Evolutionary conservation across 2,113 vertebrate genomes (phyloP).

Genomic region (Tragelaphus scriptus): DNA sequence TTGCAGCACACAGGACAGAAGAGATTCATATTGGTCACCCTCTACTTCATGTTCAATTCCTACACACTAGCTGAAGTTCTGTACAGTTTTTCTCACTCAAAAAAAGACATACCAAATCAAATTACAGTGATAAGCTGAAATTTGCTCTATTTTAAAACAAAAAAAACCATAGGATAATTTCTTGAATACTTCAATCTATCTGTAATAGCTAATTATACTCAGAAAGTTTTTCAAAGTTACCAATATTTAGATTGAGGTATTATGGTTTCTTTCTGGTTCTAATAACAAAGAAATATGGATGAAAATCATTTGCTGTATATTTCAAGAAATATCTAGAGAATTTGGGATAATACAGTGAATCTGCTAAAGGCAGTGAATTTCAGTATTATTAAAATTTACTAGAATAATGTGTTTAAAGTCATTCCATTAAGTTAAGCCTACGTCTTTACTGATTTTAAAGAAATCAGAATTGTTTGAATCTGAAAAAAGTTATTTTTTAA

Average conservation of each 20-base stretch:
- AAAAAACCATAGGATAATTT: neutral
- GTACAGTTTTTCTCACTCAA: neutral
- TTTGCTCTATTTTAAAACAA: neutral
- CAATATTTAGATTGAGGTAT: neutral
- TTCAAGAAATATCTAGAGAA: slow-evolving; percentile 12
- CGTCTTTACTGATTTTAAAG: neutral
- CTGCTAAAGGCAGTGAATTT: neutral
- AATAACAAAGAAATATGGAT: neutral
- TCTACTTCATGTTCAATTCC: neutral
- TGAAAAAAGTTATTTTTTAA: neutral
- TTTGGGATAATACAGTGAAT: neutral
- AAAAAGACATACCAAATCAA: neutral
- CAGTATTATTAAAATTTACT: neutral
- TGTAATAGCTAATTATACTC: neutral
- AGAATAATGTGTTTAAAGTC: neutral
- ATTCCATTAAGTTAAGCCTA: neutral
- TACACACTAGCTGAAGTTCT: neutral
- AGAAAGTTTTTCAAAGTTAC: neutral
- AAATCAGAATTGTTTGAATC: neutral
- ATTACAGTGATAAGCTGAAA: neutral
- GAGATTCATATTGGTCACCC: neutral
- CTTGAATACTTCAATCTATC: neutral
- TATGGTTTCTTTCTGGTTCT: slow-evolving; percentile 1
- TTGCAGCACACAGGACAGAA: neutral
- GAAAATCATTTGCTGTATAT: neutral